Evolutionary conservation across 64 coral and sea anemone species (phyloP), one percentile per base, ranked within the genome.

Genomic region (Montipora foliosa): DNA sequence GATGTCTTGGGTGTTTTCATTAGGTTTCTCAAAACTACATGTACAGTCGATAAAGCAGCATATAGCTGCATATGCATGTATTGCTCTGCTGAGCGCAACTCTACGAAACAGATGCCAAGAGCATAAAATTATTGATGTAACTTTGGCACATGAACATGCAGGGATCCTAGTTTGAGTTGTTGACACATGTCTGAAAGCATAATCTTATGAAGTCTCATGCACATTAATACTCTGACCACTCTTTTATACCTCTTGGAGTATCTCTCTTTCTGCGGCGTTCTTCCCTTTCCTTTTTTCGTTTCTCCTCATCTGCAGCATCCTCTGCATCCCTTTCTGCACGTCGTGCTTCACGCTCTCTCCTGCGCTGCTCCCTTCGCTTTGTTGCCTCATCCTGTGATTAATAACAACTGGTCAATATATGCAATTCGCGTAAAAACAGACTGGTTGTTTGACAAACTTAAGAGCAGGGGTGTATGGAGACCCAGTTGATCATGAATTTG

Each of bases 321-420:
- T 93, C 92, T 45, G 59, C 75, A 80, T 93, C 92, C 22, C 92
- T 85, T 69, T 93, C 83, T 49, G 85, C 87, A 79, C 92, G 74
- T 3, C 92, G n/a, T 44, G 92, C 92, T n/a, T 93, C 92, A 5
- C 92, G 83, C 47, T 93, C 92, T 70, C 14, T 79, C 50, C 92
- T 81, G 29, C 92, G 69, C 10, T 61, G 57, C 50, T 93, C 92
- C 47, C 92, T 72, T 93, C 92, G 22, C 25, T 85, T 87, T n/a
- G 92, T 76, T 13, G 92, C 92, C 2, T 93, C 92, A 66, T 93
- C 92, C 92, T 93, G 29, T 20, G 29, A 82, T 55, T 14, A 53
- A 37, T 64, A 46, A 49, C 67, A 67, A 44, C 67, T 44, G 47
- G 25, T 68, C n/a, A 47, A 67, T 69, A n/a, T 84, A 13, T 17